These are phyloP conservation scores for Paradisaea rubra DNA, from an alignment of 2,113 vertebrate species.

Conservation along the genomic window DNA sequence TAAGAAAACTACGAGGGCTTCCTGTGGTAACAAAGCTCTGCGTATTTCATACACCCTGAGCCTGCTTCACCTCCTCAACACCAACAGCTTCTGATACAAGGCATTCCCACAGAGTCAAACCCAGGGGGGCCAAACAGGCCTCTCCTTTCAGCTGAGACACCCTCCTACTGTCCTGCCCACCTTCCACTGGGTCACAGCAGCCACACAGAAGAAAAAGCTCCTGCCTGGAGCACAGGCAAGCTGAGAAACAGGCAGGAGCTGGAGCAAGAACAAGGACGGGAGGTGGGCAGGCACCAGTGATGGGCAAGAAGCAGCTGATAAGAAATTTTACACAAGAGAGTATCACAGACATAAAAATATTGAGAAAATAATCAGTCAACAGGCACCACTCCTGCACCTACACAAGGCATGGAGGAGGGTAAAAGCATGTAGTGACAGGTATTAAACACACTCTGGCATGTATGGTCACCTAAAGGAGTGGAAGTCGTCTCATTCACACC, in stretches of 20 bases:
- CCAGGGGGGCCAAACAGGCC: background rate
- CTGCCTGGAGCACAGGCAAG: background rate
- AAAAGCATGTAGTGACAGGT: background rate
- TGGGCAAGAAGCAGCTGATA: background rate
- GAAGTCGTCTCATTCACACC: background rate
- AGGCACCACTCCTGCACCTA: background rate
- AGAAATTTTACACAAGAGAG: background rate
- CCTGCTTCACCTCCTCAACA: background rate
- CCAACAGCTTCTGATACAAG: background rate
- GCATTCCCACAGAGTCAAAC: background rate
- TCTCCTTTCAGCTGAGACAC: background rate
- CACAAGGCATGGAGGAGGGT: background rate
- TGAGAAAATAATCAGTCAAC: background rate
- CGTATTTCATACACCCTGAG: background rate
- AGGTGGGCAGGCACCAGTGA: background rate
- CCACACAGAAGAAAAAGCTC: background rate
- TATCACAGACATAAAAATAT: background rate
- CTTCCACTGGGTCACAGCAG: background rate
- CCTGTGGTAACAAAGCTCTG: background rate
- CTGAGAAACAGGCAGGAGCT: background rate
- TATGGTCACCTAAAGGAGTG: background rate
- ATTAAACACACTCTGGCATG: background rate
- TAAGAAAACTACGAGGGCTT: background rate
- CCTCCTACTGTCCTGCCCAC: background rate
- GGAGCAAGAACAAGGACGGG: accelerated